Base-by-base conservation (phyloP, 64 coral and sea anemone genomes). In the Stichodactyla helianthus region DNA sequence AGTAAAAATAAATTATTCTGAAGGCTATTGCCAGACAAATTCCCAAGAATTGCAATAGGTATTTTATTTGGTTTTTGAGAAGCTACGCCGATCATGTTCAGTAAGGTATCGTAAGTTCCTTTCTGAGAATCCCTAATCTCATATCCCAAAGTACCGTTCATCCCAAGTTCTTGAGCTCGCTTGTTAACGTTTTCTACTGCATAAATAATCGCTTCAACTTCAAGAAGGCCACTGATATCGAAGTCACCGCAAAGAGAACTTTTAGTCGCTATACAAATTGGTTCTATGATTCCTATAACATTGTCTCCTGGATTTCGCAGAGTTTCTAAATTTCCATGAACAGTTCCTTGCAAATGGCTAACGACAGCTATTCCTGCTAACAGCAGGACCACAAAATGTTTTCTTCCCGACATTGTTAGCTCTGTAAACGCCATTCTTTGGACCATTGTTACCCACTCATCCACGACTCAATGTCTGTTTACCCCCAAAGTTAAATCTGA, bases 191-290 rank as follows among this genome's bases (percentile, higher is more conserved):
- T 71, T 15, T 92, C 27, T 7, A 87, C 19, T 5, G 93, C 84
- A 83, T 83, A 94, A 82, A 90, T 56, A 63, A 94, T 87, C 14
- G 93, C 93, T 85, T 90, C 93, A 3, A 94, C 88, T 50, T 89
- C 88, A 16, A 94, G 86, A 57, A 94, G 56, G 18, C 79, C 79
- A 12, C 54, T 27, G 6, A 94, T 59, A 76, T 94, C 79, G 25
- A 85, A 80, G 5, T 55, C 53, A 11, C 25, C 79, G 55, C 93
- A 94, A 27, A 53, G 57, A 6, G 56, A 56, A 6, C 23, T 56
- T 7, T 4, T 67, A 61, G 79, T 70, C 31, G 68, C 52, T 26
- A 89, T 35, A 52, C 88, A 68, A 17, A 93, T 59, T 13, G 77
- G 77, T 20, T 89, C 80, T 13, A 94, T 22, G 56, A 59, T 70